phyloP scores from a whole-genome alignment of 2,888 invertebrate species.

The Pristionchus entomophagus region DNA sequence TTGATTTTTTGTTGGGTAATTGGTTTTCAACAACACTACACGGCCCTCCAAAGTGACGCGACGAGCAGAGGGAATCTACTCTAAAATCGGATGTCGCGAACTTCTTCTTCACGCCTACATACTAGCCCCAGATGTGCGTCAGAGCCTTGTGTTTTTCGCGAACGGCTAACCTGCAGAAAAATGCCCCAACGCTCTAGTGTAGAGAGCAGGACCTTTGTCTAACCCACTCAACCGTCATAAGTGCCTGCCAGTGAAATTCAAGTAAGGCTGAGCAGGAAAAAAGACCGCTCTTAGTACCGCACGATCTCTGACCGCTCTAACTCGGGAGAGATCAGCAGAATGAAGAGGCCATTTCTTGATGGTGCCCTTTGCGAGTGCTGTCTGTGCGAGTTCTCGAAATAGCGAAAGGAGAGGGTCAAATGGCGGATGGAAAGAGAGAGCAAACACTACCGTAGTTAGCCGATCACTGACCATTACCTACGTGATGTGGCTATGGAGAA shows the following conservation, averaged over 20 bases:
- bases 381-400: background rate
- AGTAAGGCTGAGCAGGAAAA: no score
- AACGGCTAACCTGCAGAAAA: background rate
- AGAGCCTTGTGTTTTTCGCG: background rate
- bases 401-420: background rate
- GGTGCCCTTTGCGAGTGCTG: no score
- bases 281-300: no score
- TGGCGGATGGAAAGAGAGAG: background rate
- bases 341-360: no score
- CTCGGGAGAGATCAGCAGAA: no score
- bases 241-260: constrained; percentile 24
- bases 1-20: constrained; percentile 20
- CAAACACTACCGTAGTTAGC: background rate
- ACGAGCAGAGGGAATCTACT: no score
- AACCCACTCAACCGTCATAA: constrained; percentile 21
- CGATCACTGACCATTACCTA: constrained; percentile 17
- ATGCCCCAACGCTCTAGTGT: no score
- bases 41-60: background rate
- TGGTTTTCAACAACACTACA: constrained; percentile 35
- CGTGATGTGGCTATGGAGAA: background rate
- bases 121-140: background rate
- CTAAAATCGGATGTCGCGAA: background rate
- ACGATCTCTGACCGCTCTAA: no score
- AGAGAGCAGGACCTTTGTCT: no score
- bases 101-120: background rate